Evolutionary conservation across 53 echinoderm and acorn worm species (phyloP).

Genomic region (Paelopatides confundens): DNA sequence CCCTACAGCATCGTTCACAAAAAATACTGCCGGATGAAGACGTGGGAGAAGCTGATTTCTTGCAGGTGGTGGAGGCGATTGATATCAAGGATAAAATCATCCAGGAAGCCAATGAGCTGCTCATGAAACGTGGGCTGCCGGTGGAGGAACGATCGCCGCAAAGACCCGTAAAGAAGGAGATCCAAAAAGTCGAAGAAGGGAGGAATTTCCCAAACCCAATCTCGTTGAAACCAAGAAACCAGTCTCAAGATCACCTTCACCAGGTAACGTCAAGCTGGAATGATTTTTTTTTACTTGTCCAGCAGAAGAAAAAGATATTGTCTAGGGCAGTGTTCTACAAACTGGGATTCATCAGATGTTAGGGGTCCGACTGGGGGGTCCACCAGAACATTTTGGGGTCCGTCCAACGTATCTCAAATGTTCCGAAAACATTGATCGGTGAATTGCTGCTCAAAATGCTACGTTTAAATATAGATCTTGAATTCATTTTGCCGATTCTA

Average conservation of each 20-base stretch:
- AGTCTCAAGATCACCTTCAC: not conserved
- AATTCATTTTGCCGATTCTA: too few species aligned
- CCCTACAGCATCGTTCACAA: not conserved
- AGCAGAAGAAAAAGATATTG: too few species aligned
- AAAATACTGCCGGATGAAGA: not conserved
- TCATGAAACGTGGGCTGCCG: not conserved
- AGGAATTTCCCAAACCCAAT: conserved; percentile 8
- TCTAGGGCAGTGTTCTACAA: too few species aligned
- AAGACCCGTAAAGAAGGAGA: not conserved
- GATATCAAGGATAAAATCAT: not conserved
- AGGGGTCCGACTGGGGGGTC: too few species aligned
- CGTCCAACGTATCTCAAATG: too few species aligned
- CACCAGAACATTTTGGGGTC: too few species aligned
- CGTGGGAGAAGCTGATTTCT: not conserved
- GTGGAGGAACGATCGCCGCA: not conserved
- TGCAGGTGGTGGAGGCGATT: not conserved
- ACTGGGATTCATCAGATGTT: too few species aligned
- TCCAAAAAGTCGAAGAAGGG: not conserved
- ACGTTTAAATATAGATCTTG: too few species aligned
- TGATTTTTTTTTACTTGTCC: too few species aligned
- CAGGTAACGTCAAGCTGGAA: too few species aligned
- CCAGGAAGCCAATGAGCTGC: not conserved
- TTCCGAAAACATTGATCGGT: too few species aligned
- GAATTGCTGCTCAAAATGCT: too few species aligned
- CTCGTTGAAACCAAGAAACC: conserved; percentile 19